Percentiles rank a stretch among this genome's conserved stretches.
Evolutionary conservation across 2,888 invertebrate genomes (phyloP).

Genomic region (Cryptus viduatorius): DNA sequence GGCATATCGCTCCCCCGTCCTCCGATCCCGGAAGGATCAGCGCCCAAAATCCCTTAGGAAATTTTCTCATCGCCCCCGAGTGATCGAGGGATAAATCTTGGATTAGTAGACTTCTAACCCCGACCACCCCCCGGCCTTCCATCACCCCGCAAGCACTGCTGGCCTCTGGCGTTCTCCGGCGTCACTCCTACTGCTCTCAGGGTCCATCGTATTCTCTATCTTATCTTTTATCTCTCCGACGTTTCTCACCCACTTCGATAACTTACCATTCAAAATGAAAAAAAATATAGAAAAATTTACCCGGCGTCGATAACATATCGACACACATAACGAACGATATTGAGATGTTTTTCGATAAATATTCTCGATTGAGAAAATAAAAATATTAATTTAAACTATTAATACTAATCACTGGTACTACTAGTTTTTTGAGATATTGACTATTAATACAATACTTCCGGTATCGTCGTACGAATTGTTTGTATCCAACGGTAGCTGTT

Average conservation of each 20-base stretch:
- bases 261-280: neutral
- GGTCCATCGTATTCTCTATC: neutral
- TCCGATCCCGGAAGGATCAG: constrained; percentile 23
- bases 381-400: neutral
- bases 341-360: neutral
- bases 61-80: constrained; percentile 8
- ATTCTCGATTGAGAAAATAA: neutral
- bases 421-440: neutral
- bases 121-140: neutral
- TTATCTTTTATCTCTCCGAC: neutral
- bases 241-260: neutral
- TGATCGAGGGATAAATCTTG: constrained; percentile 12
- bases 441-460: neutral
- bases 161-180: neutral
- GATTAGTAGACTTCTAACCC: constrained; percentile 2
- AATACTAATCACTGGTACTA: no score
- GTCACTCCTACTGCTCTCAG: constrained; percentile 4
- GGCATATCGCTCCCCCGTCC: constrained; percentile 10
- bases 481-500: neutral
- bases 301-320: neutral
- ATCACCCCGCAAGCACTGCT: neutral
- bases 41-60: constrained; percentile 32
- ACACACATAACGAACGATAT: neutral
- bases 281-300: neutral
- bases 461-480: neutral